Conservation (phyloP, 2,797 vertebrate genomes). For the Aulostomus chinensis region DNA sequence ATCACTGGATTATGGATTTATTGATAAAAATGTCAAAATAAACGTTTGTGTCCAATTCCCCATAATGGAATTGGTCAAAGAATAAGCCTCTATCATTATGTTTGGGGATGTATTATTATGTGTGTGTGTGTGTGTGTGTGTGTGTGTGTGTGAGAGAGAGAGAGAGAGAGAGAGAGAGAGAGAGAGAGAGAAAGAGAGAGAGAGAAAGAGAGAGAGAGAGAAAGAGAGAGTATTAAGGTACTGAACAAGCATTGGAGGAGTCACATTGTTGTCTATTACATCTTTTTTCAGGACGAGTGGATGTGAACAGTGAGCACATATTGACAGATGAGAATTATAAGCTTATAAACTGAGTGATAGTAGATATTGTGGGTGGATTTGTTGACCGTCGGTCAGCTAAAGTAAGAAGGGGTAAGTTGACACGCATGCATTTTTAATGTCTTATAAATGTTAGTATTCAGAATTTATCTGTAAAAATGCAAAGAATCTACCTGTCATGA, state of each 20-base stretch:
- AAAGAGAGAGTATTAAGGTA: constrained; percentile 7
- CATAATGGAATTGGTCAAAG: neutral
- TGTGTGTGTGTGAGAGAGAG: constrained; percentile 4
- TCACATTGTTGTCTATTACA: constrained; percentile 37
- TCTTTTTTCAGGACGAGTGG: constrained; percentile 21
- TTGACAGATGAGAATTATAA: constrained; percentile 55
- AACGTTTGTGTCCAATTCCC: neutral
- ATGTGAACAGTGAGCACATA: constrained; percentile 33
- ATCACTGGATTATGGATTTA: constrained; percentile 2
- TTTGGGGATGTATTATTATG: neutral
- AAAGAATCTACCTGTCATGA: neutral
- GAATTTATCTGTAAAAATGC: too few species aligned
- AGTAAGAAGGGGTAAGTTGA: constrained; percentile 61
- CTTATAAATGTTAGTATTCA: neutral
- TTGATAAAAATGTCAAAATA: constrained; percentile 12
- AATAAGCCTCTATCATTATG: too few species aligned
- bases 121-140: constrained; percentile 2
- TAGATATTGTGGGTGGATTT: constrained; percentile 36
- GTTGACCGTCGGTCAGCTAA: constrained; percentile 14
- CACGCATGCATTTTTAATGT: constrained; percentile 1
- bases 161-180: constrained; percentile 4
- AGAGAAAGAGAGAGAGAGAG: constrained; percentile 17
- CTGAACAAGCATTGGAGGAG: constrained; percentile 44
- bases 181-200: constrained; percentile 7
- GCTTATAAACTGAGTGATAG: constrained; percentile 42